Percentiles rank a stretch among this genome's conserved stretches.
phyloP scores from a whole-genome alignment of 2,797 vertebrate genomes.

The Scleropages formosus region DNA sequence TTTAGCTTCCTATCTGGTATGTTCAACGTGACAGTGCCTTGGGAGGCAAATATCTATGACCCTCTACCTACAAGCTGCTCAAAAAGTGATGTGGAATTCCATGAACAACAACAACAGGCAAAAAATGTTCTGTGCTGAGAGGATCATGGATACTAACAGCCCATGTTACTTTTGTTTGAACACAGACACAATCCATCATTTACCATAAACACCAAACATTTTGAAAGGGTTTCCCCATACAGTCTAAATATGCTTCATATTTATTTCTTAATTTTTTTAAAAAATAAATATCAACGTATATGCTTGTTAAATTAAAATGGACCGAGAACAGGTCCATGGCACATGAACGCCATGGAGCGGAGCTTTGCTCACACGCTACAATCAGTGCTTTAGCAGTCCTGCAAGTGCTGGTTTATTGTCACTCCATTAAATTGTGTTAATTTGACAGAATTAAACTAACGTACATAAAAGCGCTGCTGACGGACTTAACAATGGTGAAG shows the following conservation, averaged over 20 bases:
- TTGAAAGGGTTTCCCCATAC: no score
- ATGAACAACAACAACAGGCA: neutral
- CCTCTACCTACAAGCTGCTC: neutral
- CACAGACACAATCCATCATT: neutral
- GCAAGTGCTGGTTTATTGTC: neutral
- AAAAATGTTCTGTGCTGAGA: no score
- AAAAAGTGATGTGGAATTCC: neutral
- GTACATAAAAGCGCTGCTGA: neutral
- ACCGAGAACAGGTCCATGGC: no score
- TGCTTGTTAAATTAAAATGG: no score
- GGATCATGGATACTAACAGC: no score
- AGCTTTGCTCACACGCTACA: neutral
- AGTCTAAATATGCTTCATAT: no score
- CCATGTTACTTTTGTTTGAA: neutral
- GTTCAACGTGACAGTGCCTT: conserved; percentile 15
- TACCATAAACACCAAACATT: neutral
- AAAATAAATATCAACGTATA: no score
- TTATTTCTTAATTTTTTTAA: no score
- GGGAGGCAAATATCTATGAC: neutral
- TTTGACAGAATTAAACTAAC: neutral
- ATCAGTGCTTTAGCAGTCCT: neutral
- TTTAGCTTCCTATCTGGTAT: conserved; percentile 21
- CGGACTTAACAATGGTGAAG: neutral
- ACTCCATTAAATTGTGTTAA: neutral
- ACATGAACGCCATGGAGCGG: neutral